Evolutionary conservation across 1,140 invertebrate species (phyloP).

Genomic region (Drosophila willistoni): DNA sequence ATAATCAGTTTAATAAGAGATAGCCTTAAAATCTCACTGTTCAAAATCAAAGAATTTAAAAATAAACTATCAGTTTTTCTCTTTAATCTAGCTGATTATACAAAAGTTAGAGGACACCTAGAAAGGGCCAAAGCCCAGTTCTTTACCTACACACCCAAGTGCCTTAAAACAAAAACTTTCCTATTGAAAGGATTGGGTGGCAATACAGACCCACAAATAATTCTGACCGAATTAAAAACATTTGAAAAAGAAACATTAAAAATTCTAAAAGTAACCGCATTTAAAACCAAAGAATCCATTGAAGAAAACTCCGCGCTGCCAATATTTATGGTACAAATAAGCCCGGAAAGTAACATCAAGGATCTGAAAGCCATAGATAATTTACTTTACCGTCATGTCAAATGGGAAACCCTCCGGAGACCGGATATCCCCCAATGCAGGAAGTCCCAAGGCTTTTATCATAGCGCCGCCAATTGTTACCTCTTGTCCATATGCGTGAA

Average conservation of each 20-base stretch:
- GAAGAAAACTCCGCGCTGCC: not conserved
- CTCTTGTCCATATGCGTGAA: too few relatives aligned
- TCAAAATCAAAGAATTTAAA: not conserved
- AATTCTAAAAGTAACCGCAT: not conserved
- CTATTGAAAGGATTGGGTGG: not conserved
- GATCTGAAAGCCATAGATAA: not conserved
- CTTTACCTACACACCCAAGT: not conserved
- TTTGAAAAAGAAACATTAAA: not conserved
- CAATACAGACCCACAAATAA: not conserved
- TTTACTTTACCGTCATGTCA: not conserved
- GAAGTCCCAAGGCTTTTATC: too few relatives aligned
- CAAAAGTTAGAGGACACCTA: not conserved
- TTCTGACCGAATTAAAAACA: not conserved
- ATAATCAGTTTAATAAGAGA: not conserved
- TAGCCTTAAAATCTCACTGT: not conserved
- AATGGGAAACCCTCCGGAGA: not conserved
- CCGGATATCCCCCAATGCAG: too few relatives aligned
- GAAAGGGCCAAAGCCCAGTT: constrained; percentile 2
- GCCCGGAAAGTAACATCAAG: not conserved
- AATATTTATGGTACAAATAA: constrained; percentile 2
- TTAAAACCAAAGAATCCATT: not conserved
- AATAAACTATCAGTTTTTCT: not conserved
- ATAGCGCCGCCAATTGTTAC: too few relatives aligned
- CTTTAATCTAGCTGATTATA: not conserved
- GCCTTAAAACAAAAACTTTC: constrained; percentile 1